Conservation (phyloP, 2,888 invertebrate genomes). For the Electrophaes corylata region DNA sequence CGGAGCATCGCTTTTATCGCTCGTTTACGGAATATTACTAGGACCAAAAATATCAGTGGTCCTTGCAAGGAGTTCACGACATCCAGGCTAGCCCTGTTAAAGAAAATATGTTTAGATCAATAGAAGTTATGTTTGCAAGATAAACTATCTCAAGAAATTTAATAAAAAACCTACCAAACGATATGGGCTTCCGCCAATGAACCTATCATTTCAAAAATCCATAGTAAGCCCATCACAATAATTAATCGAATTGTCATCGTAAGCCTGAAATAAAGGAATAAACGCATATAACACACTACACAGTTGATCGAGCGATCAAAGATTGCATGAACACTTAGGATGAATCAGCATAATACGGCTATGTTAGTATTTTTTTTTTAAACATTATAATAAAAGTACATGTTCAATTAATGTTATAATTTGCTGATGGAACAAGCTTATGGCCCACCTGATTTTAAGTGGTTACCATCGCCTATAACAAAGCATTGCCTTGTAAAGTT, state of each 20-base stretch:
- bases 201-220: constrained; percentile 87
- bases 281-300: neutral
- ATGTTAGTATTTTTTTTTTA: no score
- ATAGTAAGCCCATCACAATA: constrained; percentile 87
- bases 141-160: neutral
- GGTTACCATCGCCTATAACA: no score
- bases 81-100: constrained; percentile 83
- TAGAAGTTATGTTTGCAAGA: neutral
- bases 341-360: no score
- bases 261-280: constrained; percentile 72
- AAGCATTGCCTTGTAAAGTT: no score
- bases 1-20: constrained; percentile 71
- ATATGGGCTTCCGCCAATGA: constrained; percentile 53
- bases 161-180: constrained; percentile 57
- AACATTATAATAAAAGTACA: no score
- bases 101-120: constrained; percentile 40
- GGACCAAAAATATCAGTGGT: constrained; percentile 83
- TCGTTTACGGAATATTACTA: constrained; percentile 83
- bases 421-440: no score
- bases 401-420: no score
- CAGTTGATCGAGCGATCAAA: neutral
- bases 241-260: constrained; percentile 85
- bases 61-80: constrained; percentile 86
- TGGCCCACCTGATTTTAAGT: no score
- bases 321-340: neutral